A percentile compares a stretch with the other conserved stretches of the same genome.
These are phyloP conservation scores for Aspidoscelis tigris DNA, from an alignment of 2,113 vertebrate species.

Conservation along the genomic window DNA sequence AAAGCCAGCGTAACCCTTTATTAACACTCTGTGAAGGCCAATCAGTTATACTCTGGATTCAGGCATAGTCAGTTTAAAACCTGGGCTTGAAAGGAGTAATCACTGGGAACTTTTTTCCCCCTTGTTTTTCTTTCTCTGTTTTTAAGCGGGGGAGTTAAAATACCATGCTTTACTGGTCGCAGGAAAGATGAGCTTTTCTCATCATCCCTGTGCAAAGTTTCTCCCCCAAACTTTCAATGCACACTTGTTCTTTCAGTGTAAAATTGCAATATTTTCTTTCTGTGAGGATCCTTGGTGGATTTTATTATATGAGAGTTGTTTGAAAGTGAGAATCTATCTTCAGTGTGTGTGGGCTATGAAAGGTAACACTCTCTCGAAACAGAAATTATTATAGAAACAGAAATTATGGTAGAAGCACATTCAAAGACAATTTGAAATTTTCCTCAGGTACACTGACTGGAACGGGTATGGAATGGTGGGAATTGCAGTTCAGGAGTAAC, in stretches of 20 bases:
- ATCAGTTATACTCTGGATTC: conserved; percentile 42
- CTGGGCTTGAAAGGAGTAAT: conserved; percentile 60
- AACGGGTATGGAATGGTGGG: too few species aligned
- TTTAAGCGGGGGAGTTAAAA: conserved; percentile 57
- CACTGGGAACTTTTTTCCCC: conserved; percentile 64
- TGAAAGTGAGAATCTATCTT: conserved; percentile 60
- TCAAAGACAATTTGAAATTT: conserved; percentile 7
- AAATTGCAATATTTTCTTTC: conserved; percentile 65
- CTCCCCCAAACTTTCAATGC: conserved; percentile 62
- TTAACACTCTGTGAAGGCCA: conserved; percentile 66
- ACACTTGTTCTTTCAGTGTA: conserved; percentile 65
- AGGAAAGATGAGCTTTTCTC: conserved; percentile 51
- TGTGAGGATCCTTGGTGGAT: conserved; percentile 60
- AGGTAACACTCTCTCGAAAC: conserved; percentile 43
- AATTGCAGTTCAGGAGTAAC: too few species aligned
- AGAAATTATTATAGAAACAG: conserved; percentile 47
- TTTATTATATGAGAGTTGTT: conserved; percentile 69
- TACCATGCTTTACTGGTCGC: conserved; percentile 60
- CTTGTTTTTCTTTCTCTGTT: conserved; percentile 61
- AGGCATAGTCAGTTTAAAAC: conserved; percentile 62
- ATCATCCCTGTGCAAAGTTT: conserved; percentile 60
- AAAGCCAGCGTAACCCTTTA: conserved; percentile 66
- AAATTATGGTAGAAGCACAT: not conserved
- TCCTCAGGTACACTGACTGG: not conserved
- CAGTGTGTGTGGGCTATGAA: conserved; percentile 51